These are phyloP conservation scores for Aporrectodea caliginosa DNA, from an alignment of 1,140 invertebrate genomes.

Conservation along the genomic window DNA sequence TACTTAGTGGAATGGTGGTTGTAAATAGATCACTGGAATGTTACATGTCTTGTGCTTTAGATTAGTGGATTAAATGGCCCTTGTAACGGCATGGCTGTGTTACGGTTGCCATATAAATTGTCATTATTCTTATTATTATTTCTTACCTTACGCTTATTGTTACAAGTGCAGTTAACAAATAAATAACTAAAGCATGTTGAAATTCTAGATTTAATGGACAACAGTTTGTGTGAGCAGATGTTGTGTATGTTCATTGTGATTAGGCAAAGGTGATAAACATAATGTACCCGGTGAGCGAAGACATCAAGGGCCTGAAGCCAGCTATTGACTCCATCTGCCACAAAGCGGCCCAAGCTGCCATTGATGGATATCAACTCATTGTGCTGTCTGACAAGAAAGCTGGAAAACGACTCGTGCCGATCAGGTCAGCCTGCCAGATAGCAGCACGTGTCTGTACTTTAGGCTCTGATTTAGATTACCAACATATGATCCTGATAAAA, in stretches of 20 bases:
- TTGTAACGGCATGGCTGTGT: too few relatives aligned
- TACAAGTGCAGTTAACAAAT: not conserved
- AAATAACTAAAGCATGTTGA: not conserved
- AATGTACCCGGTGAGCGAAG: conserved; percentile 71
- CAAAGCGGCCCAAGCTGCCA: conserved; percentile 77
- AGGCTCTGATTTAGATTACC: too few relatives aligned
- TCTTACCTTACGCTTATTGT: conserved; percentile 18
- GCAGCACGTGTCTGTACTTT: too few relatives aligned
- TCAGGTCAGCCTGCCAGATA: too few relatives aligned
- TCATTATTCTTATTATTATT: conserved; percentile 23
- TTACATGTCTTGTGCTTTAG: too few relatives aligned
- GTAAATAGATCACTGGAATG: too few relatives aligned
- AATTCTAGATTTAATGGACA: too few relatives aligned
- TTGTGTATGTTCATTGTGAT: too few relatives aligned
- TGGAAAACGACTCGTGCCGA: conserved; percentile 60
- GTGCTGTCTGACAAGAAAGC: conserved; percentile 81
- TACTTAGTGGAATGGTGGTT: too few relatives aligned
- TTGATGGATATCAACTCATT: conserved; percentile 76
- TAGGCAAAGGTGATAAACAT: conserved; percentile 82
- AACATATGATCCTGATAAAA: too few relatives aligned
- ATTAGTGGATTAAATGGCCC: too few relatives aligned
- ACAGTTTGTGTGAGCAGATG: not conserved
- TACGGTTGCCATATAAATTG: too few relatives aligned
- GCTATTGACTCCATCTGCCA: conserved; percentile 75
- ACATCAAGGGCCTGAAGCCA: conserved; percentile 68